Conservation (phyloP, 1,140 invertebrate species). For the Pseudachorutes palmiensis region DNA sequence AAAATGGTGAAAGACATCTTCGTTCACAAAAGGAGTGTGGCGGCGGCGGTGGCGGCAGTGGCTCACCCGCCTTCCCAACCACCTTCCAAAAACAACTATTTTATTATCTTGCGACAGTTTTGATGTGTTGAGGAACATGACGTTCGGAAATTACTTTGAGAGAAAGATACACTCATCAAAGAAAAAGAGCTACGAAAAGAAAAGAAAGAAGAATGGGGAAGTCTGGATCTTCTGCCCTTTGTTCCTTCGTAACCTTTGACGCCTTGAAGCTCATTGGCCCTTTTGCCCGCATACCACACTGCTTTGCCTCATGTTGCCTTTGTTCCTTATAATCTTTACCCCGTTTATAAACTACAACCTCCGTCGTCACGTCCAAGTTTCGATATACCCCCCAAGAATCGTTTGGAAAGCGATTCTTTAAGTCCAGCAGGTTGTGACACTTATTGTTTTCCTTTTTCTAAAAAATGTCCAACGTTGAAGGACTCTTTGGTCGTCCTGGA, state of each 20-base stretch:
- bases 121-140: slow-evolving; percentile 1
- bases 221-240: no score
- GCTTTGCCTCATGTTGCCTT: background rate
- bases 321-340: background rate
- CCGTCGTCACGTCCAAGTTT: background rate
- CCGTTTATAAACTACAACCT: background rate
- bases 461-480: no score
- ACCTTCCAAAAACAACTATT: slow-evolving; percentile 24
- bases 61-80: background rate
- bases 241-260: background rate
- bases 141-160: background rate
- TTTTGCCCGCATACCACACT: background rate
- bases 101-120: slow-evolving; percentile 33
- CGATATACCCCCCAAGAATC: background rate
- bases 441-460: no score
- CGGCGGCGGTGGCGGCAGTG: background rate
- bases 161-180: slow-evolving; percentile 4
- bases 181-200: background rate
- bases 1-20: background rate
- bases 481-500: no score
- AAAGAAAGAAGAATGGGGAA: no score
- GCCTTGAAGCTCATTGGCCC: background rate
- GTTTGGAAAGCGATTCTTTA: background rate
- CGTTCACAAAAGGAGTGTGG: background rate
- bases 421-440: background rate